Conservation (phyloP, 64 coral and sea anemone genomes). For the Pachyseris speciosa region DNA sequence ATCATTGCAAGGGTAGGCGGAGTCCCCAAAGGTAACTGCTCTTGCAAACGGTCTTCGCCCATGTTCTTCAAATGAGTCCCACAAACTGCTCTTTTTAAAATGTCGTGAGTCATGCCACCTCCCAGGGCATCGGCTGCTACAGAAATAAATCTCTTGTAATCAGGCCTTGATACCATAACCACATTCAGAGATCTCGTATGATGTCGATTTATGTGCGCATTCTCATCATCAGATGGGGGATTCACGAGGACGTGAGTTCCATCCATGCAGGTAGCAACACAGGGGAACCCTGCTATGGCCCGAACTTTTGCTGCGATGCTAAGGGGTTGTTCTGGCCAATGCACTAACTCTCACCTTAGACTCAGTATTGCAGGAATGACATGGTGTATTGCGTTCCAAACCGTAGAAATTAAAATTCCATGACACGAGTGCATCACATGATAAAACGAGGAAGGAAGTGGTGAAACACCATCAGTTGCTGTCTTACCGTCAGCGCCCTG, state of each 20-base stretch:
- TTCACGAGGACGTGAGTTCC: slow-evolving; percentile 38
- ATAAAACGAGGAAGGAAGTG: slow-evolving; percentile 56
- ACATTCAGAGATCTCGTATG: slow-evolving; percentile 33
- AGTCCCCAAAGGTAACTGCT: slow-evolving; percentile 42
- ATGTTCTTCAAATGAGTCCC: slow-evolving; percentile 67
- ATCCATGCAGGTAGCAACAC: not conserved
- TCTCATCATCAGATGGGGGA: slow-evolving; percentile 21
- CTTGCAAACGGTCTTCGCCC: slow-evolving; percentile 31
- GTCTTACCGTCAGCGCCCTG: slow-evolving; percentile 25
- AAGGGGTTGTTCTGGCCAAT: slow-evolving; percentile 29
- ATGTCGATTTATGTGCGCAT: slow-evolving; percentile 53
- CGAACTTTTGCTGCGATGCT: slow-evolving; percentile 25
- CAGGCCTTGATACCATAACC: slow-evolving; percentile 56
- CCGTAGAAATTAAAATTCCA: not conserved
- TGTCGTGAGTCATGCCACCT: slow-evolving; percentile 50
- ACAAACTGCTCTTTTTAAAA: slow-evolving; percentile 54
- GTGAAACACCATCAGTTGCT: slow-evolving; percentile 20
- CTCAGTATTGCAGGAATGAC: slow-evolving; percentile 54
- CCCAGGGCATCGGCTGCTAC: slow-evolving; percentile 54
- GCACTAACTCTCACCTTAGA: slow-evolving; percentile 39
- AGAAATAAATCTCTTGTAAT: slow-evolving; percentile 56
- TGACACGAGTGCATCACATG: slow-evolving; percentile 61
- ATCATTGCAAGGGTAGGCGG: slow-evolving; percentile 21
- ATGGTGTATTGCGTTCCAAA: not conserved
- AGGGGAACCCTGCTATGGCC: slow-evolving; percentile 31